phyloP scores from a whole-genome alignment of 1,140 invertebrate species.

The Capitella teleta region DNA sequence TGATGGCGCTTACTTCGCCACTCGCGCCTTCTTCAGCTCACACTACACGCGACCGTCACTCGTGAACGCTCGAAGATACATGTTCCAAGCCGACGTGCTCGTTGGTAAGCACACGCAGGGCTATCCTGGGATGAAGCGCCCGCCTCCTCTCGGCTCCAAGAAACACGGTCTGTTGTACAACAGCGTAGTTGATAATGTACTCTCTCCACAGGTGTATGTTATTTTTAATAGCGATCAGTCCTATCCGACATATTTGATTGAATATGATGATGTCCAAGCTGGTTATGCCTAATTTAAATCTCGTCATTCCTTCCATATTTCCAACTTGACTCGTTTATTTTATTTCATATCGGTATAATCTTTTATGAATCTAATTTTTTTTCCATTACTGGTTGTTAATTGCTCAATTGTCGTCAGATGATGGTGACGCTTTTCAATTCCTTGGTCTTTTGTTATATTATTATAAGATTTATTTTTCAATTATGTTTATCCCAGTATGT shows the following conservation, averaged over 20 bases:
- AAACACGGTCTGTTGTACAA: constrained; percentile 20
- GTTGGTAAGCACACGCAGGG: constrained; percentile 21
- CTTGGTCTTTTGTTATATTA: too few relatives aligned
- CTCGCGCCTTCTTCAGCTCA: neutral
- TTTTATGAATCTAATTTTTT: too few relatives aligned
- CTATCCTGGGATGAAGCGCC: constrained; percentile 14
- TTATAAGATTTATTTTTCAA: too few relatives aligned
- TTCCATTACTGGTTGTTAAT: too few relatives aligned
- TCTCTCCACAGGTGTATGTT: constrained; percentile 22
- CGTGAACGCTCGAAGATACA: constrained; percentile 10
- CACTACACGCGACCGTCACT: neutral
- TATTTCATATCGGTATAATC: too few relatives aligned
- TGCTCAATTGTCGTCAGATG: too few relatives aligned
- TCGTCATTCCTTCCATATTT: too few relatives aligned
- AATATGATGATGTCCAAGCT: too few relatives aligned
- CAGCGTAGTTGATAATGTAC: constrained; percentile 25
- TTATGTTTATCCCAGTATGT: too few relatives aligned
- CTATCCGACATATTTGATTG: constrained; percentile 28
- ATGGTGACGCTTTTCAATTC: too few relatives aligned
- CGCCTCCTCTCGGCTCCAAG: constrained; percentile 20
- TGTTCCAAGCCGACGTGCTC: constrained; percentile 24
- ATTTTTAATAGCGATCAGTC: constrained; percentile 27
- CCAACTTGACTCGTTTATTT: too few relatives aligned
- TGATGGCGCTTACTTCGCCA: neutral
- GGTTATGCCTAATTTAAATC: too few relatives aligned